Conservation (phyloP, 2,888 invertebrate species). For the Orthosia gothica region DNA sequence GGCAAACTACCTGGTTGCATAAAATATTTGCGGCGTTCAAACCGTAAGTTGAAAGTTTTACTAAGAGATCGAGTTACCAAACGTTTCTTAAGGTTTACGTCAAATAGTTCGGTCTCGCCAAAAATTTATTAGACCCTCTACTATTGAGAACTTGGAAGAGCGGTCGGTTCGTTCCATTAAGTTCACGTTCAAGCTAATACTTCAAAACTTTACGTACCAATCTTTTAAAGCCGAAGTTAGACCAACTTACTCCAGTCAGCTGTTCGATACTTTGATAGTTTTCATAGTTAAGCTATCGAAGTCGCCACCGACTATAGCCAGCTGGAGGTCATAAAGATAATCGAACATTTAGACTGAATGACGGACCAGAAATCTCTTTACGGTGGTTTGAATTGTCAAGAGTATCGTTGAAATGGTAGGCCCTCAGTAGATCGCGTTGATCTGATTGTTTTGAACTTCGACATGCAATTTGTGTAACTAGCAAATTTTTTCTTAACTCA, state of each 20-base stretch:
- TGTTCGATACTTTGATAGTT: conserved; percentile 6
- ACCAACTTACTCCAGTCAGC: conserved; percentile 23
- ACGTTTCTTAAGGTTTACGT: background rate
- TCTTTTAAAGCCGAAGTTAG: conserved; percentile 2
- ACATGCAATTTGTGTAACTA: background rate
- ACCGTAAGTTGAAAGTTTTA: background rate
- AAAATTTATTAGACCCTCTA: background rate
- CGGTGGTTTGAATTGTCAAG: background rate
- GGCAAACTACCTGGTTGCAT: no score
- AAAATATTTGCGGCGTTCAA: background rate
- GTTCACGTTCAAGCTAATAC: conserved; percentile 1
- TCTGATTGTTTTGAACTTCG: background rate
- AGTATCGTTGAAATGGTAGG: background rate
- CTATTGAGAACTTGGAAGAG: conserved; percentile 1
- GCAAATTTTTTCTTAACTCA: background rate
- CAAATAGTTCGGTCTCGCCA: background rate
- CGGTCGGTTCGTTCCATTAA: background rate
- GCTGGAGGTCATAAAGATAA: background rate
- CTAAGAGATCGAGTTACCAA: background rate
- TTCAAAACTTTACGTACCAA: conserved; percentile 24
- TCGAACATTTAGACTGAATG: background rate
- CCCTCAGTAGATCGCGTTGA: background rate
- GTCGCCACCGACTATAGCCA: background rate
- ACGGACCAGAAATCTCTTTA: background rate
- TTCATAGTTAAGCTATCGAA: conserved; percentile 5